Conservation (phyloP, 2,113 vertebrate genomes). For the Porphyrio hochstetteri region DNA sequence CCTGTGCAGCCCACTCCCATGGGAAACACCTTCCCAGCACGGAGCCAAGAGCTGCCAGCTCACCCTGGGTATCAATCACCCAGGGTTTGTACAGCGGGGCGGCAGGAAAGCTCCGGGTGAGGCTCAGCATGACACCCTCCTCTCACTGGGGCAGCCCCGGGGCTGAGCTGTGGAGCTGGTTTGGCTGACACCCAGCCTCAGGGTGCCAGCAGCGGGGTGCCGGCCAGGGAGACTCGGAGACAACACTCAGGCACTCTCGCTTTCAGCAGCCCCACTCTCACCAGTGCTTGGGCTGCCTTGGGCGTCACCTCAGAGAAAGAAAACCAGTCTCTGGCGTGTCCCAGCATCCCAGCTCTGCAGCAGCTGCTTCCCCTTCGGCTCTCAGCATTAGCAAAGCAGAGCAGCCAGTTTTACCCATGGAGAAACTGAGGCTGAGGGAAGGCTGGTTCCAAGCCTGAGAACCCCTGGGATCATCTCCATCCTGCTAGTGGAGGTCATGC, state of each 20-base stretch:
- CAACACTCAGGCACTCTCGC: fast-evolving
- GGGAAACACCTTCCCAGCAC: background rate
- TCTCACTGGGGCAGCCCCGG: background rate
- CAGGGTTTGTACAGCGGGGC: background rate
- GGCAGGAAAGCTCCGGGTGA: fast-evolving
- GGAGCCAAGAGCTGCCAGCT: background rate
- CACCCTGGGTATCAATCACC: background rate
- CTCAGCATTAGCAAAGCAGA: fast-evolving
- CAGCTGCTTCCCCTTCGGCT: background rate
- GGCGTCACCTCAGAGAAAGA: background rate
- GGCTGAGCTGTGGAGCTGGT: too few species aligned
- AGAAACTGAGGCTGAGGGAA: background rate
- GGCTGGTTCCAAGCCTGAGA: background rate
- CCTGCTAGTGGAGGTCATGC: fast-evolving
- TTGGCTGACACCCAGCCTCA: too few species aligned
- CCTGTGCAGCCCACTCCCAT: background rate
- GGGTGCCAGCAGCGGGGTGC: fast-evolving
- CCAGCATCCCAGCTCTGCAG: background rate
- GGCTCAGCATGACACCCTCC: fast-evolving
- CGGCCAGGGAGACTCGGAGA: fast-evolving
- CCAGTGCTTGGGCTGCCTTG: fast-evolving
- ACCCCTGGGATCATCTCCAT: too few species aligned
- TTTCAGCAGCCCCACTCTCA: background rate
- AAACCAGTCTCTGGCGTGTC: background rate
- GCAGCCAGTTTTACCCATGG: fast-evolving